These are phyloP conservation scores for Mantis religiosa DNA, from an alignment of 2,888 invertebrate species.

Conservation along the genomic window DNA sequence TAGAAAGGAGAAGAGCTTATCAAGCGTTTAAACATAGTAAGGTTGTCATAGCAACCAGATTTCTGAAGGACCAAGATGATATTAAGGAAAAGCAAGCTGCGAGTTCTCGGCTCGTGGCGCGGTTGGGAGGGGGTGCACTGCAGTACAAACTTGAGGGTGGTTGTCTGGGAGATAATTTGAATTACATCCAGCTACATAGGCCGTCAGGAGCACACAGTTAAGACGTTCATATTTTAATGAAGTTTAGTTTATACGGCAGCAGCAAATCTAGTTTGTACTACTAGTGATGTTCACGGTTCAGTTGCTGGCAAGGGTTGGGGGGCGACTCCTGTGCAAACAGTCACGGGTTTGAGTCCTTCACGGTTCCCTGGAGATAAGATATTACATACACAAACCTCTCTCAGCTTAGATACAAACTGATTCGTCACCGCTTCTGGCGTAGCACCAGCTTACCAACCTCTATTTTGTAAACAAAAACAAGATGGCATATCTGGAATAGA, in stretches of 20 bases:
- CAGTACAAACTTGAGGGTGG: neutral
- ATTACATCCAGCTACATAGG: conserved; percentile 13
- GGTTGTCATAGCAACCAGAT: neutral
- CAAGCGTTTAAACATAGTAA: neutral
- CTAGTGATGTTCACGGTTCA: neutral
- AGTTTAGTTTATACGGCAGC: conserved; percentile 6
- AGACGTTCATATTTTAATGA: conserved; percentile 17
- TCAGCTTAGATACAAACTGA: neutral
- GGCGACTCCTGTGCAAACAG: neutral
- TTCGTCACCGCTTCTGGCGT: neutral
- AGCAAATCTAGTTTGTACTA: conserved; percentile 1
- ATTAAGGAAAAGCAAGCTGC: neutral
- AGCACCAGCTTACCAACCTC: neutral
- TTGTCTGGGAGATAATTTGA: conserved; percentile 9
- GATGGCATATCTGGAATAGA: too few relatives aligned
- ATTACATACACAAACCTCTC: neutral
- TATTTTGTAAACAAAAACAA: neutral
- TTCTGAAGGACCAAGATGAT: neutral
- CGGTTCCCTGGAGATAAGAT: neutral
- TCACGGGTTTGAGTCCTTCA: conserved; percentile 9
- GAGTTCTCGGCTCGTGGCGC: neutral
- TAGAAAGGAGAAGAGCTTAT: neutral
- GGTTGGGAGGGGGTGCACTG: neutral
- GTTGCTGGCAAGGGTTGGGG: neutral
- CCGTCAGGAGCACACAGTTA: conserved; percentile 2